Evolutionary conservation across 2,113 vertebrate genomes (phyloP).

Genomic region (Ceyx cyanopectus): DNA sequence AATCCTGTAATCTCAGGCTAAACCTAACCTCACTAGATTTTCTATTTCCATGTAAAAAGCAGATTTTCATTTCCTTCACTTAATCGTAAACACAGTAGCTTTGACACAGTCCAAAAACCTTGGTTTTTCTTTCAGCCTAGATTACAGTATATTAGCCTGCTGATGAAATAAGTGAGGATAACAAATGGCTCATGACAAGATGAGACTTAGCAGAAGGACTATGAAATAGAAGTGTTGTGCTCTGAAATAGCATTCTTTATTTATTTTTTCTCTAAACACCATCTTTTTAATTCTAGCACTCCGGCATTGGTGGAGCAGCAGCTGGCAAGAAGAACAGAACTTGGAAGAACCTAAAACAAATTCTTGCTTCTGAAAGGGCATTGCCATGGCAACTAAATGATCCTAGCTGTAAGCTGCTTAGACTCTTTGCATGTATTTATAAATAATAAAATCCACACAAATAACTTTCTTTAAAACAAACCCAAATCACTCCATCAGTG

Average conservation of each 20-base stretch:
- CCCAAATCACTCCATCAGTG: conserved; percentile 1
- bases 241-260: conserved; percentile 1
- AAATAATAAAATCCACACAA: conserved; percentile 67
- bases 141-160: conserved; percentile 23
- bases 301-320: conserved; percentile 93
- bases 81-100: conserved; percentile 15
- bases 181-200: conserved; percentile 30
- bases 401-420: conserved; percentile 91
- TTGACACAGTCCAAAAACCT: conserved; percentile 37
- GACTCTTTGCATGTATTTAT: conserved; percentile 63
- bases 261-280: conserved; percentile 48
- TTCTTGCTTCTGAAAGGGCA: conserved; percentile 92
- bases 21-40: conserved; percentile 42
- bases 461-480: conserved; percentile 64
- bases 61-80: conserved; percentile 61
- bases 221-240: conserved; percentile 5
- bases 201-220: background rate
- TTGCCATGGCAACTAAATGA: conserved; percentile 94
- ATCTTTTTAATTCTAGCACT: conserved; percentile 84
- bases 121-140: conserved; percentile 44
- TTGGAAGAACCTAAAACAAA: conserved; percentile 99
- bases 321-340: conserved; percentile 98
- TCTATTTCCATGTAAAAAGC: conserved; percentile 36
- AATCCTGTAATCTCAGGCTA: conserved; percentile 43
- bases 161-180: conserved; percentile 41